These are phyloP conservation scores for Polyodon spathula DNA, from an alignment of 2,113 vertebrate species.

Conservation along the genomic window DNA sequence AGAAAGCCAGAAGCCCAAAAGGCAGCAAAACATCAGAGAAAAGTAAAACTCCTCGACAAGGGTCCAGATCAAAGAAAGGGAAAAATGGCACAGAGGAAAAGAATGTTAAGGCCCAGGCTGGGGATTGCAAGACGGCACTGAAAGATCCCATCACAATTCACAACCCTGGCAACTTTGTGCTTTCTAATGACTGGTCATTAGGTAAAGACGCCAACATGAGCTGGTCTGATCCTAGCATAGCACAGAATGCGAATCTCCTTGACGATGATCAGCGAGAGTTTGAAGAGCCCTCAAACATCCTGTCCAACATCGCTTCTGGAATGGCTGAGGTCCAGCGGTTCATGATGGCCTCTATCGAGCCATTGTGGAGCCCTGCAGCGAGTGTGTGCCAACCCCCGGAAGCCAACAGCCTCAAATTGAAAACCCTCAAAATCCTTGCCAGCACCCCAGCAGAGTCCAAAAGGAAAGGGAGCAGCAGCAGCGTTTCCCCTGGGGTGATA, in stretches of 20 bases:
- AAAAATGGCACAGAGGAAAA: conserved; percentile 71
- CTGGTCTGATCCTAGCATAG: conserved; percentile 64
- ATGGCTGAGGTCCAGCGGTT: conserved; percentile 98
- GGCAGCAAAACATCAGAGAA: conserved; percentile 78
- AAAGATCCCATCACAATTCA: conserved; percentile 44
- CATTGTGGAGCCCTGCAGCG: conserved; percentile 82
- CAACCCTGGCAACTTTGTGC: conserved; percentile 39
- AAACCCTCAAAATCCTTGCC: conserved; percentile 95
- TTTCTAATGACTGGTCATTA: conserved; percentile 70
- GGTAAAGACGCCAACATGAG: conserved; percentile 54
- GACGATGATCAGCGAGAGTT: conserved; percentile 95
- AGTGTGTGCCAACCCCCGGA: conserved; percentile 81
- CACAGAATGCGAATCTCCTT: conserved; percentile 62
- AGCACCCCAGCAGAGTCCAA: conserved; percentile 87
- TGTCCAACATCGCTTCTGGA: conserved; percentile 97
- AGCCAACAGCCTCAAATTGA: conserved; percentile 92
- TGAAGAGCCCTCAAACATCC: conserved; percentile 94
- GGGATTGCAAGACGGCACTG: conserved; percentile 35
- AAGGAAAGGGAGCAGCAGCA: conserved; percentile 67
- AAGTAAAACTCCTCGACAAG: conserved; percentile 76
- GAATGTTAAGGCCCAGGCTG: conserved; percentile 67
- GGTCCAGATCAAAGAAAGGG: conserved; percentile 82
- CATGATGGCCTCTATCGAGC: conserved; percentile 98
- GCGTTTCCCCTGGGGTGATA: conserved; percentile 50
- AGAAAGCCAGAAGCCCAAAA: conserved; percentile 81